Percentiles rank a stretch among this genome's conserved stretches.
phyloP scores from a whole-genome alignment of 2,113 vertebrate species.

The Camelus bactrianus region DNA sequence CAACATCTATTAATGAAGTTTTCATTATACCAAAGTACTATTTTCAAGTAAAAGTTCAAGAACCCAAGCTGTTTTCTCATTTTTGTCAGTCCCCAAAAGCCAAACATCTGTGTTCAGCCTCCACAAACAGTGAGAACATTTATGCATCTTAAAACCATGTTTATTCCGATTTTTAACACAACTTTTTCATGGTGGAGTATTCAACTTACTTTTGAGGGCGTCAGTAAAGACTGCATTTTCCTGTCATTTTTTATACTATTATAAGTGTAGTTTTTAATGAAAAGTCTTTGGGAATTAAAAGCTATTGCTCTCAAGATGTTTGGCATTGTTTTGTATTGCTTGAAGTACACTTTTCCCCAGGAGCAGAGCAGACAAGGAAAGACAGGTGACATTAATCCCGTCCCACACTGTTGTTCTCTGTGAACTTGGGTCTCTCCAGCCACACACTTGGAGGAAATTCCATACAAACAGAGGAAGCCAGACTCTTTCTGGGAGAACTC shows the following conservation, averaged over 20 bases:
- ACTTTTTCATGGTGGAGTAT: neutral
- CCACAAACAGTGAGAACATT: neutral
- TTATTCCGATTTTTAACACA: neutral
- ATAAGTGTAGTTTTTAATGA: neutral
- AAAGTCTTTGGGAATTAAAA: slow-evolving; percentile 30
- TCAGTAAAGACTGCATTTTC: neutral
- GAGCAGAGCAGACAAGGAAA: slow-evolving; percentile 79
- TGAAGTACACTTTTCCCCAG: slow-evolving; percentile 66
- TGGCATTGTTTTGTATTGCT: slow-evolving; percentile 53
- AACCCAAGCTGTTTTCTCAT: neutral
- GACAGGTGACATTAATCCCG: slow-evolving; percentile 88
- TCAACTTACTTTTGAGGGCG: neutral
- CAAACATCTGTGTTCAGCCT: slow-evolving; percentile 1
- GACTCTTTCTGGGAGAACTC: slow-evolving; percentile 88
- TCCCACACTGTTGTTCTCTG: slow-evolving; percentile 80
- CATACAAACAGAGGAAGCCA: slow-evolving; percentile 92
- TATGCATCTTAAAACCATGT: slow-evolving; percentile 1
- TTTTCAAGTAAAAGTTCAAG: slow-evolving; percentile 12
- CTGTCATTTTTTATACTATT: neutral
- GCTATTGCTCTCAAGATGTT: neutral
- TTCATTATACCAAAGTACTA: neutral
- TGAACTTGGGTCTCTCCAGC: slow-evolving; percentile 81
- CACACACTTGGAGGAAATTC: slow-evolving; percentile 89
- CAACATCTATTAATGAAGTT: neutral
- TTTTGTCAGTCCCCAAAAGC: neutral